Evolutionary conservation across 35 echinoderm and acorn worm genomes (phyloP), one percentile per base, ranked within the genome.

Genomic region (Holothuria glaberrima): DNA sequence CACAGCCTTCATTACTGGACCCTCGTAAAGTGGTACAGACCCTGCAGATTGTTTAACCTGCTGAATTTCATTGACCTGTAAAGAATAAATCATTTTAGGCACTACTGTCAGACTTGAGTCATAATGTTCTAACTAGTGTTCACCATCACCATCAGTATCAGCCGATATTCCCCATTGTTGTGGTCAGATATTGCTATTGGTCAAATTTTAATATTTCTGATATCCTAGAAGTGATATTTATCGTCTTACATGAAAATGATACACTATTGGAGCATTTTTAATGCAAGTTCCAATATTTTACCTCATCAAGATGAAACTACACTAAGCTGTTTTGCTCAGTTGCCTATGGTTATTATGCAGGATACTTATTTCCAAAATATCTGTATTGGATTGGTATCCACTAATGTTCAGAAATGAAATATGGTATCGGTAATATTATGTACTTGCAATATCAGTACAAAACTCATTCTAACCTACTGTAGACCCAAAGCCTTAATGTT

Each of bases 301-400:
- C 58, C 58, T 59, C 58, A 59, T 59, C 58, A 59, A 59, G 58
- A 59, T 59, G 21, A 59, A 59, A 59, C 58, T 59, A 59, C 58
- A 13, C 58, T 59, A 13, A 59, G 58, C 58, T 59, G 58, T 59
- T 59, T 12, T 59, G 21, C 58, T 59, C 58, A 59, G 58, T 59
- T 59, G 58, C 58, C 21, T 59, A 59, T 59, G 58, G 12, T 59
- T 21, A 59, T 12, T 59, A 59, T 59, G 58, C 12, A 59, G 58
- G 21, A 59, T 59, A 59, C 58, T 13, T 59, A 59, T 59, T 59
- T 59, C 58, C 58, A 21, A 59, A 59, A 21, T 59, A 59, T 59
- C 21, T 21, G 21, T 59, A 59, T 59, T 59, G 58, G 58, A 59
- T 59, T 59, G 58, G 12, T 59, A 59, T 59, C 58, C 58, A 59